Evolutionary conservation across 2,888 invertebrate genomes (phyloP).

Genomic region (Onchidella celtica): DNA sequence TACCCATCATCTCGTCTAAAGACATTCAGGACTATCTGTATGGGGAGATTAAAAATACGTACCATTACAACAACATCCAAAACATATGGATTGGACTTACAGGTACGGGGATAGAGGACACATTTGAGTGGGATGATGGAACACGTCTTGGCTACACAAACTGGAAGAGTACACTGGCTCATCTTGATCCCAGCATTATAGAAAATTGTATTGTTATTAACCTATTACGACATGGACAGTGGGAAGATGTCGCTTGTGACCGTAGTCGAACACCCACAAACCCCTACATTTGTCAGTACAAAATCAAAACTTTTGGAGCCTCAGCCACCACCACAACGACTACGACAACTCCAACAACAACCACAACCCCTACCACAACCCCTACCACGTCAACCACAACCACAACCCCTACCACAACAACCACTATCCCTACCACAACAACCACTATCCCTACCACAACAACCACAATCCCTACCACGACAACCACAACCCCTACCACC

Average conservation of each 20-base stretch:
- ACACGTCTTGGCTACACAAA: not conserved
- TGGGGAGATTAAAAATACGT: constrained; percentile 7
- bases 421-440: not conserved
- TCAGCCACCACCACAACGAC: not conserved
- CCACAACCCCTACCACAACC: not conserved
- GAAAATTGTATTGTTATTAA: no score
- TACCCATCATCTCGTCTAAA: constrained; percentile 24
- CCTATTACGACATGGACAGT: not conserved
- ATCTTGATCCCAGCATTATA: not conserved
- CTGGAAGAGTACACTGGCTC: not conserved
- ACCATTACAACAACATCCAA: not conserved
- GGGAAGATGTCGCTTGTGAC: not conserved
- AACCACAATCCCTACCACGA: not conserved
- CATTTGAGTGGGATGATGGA: constrained; percentile 4
- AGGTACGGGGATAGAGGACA: constrained; percentile 10
- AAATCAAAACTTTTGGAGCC: no score
- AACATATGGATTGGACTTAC: constrained; percentile 40
- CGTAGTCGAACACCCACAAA: not conserved
- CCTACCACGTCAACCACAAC: not conserved
- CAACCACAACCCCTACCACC: not conserved
- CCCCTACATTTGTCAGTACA: not conserved
- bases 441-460: not conserved
- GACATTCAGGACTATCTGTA: constrained; percentile 23
- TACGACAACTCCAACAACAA: not conserved
- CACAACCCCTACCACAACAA: not conserved